Evolutionary conservation across 1,140 invertebrate genomes (phyloP), one percentile per base, ranked within the genome.

Genomic region (Carcinoscorpius rotundicauda): DNA sequence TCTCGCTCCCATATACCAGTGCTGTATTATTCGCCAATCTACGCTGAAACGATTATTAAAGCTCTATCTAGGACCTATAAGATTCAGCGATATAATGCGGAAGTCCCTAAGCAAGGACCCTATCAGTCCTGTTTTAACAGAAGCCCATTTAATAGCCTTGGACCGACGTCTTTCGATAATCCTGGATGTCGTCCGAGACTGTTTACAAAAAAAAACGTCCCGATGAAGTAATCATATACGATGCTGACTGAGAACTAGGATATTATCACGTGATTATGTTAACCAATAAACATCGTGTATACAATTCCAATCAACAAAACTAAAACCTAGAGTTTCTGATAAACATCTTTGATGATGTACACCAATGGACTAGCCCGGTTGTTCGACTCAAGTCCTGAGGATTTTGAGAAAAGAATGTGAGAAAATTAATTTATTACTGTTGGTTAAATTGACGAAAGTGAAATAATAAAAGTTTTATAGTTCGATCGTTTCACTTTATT

Each of bases 1-100:
- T 71, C 79, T 98, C 63, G 91, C 92, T 4, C 96, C 95, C 0
- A 76, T 98, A 3, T 81, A 91, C 67, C 96, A 98, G 76, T 95
- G 92, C 75, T 95, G 92, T 75, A 78, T 90, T 71, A 84, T 95
- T 61, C 80, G 91, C 56, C 83, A 86, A 71, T 84, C 83, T 9
- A 95, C 91, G 3, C 79, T 93, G 4, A 76, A 80, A 58, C 86
- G 81, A 29, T 78, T 95, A 61, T 75, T 89, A 4, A 91, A 89
- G 68, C 91, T 87, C 72, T 89, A 97, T 76, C 88, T 87, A 71
- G 89, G 89, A 4, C 84, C 86, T 59, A 80, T 82, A 11, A 83
- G 83, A 63, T 79, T 98, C 52, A 92, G 92, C 68, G 81, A 82
- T 60, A 78, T 86, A 5, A 82, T 97, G 78, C 79, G 85, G 10